Conservation (phyloP, 1,140 invertebrate genomes). For the Acromyrmex heyeri region DNA sequence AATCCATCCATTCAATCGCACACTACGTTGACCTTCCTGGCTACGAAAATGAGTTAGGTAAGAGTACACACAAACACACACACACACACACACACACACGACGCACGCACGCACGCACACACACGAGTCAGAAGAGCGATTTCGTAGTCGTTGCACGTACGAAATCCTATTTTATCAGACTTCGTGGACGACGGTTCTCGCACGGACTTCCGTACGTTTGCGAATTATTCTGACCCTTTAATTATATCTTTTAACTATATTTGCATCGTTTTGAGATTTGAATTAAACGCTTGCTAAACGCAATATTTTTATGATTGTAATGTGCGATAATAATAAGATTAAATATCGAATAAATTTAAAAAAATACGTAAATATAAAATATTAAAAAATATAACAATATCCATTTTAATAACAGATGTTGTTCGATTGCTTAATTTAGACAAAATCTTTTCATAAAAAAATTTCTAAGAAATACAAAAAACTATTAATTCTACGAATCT, state of each 20-base stretch:
- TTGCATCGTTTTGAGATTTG: not conserved
- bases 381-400: not conserved
- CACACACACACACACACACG: too few relatives aligned
- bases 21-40: conserved; percentile 36
- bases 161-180: conserved; percentile 51
- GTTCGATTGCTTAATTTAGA: too few relatives aligned
- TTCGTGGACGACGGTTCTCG: not conserved
- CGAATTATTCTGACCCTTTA: conserved; percentile 31
- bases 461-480: too few relatives aligned
- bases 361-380: not conserved
- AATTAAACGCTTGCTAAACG: conserved; percentile 7
- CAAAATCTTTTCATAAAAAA: too few relatives aligned
- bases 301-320: not conserved
- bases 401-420: too few relatives aligned
- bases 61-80: not conserved
- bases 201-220: conserved; percentile 5
- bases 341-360: not conserved
- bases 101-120: fast-evolving
- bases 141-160: conserved; percentile 49
- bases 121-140: not conserved
- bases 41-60: conserved; percentile 49
- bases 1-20: conserved; percentile 43
- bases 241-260: not conserved
- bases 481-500: too few relatives aligned
- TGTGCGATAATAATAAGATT: too few relatives aligned